Evolutionary conservation across 2,888 invertebrate species (phyloP), one percentile per base, ranked within the genome.

Genomic region (Mayetiola destructor): DNA sequence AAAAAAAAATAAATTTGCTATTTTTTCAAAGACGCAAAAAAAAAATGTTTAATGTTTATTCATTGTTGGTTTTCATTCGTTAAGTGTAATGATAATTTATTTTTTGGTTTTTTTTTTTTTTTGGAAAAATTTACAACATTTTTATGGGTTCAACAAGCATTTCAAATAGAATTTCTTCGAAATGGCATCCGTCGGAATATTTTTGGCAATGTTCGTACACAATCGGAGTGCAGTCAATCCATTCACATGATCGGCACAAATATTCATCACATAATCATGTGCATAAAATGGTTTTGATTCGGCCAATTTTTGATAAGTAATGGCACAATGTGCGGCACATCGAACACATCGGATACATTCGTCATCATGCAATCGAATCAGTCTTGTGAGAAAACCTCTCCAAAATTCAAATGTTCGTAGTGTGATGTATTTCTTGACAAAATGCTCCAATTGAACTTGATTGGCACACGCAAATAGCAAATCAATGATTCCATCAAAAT

Each of bases 101-200:
- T n/a, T n/a, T n/a, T n/a, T n/a, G n/a, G n/a, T n/a, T n/a, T n/a
- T n/a, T n/a, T n/a, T n/a, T n/a, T n/a, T n/a, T n/a, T n/a, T n/a
- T n/a, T n/a, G n/a, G n/a, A n/a, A n/a, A n/a, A n/a, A n/a, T n/a
- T n/a, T n/a, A n/a, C n/a, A n/a, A n/a, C n/a, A n/a, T n/a, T n/a
- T 32, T 32, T 12, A 32, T 9, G 32, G 12, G 32, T 12, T 9
- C 21, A 59, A 55, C 52, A 72, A 64, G 58, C 73, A 72, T 53
- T 69, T 67, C 1, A 69, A 67, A 61, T 67, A 72, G 59, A 73
- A 71, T 58, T 71, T 69, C 21, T 69, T 65, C 59, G 69, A 68
- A 56, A 72, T 68, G 16, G 72, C 70, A 64, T 71, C 71, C 59
- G 69, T 70, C 27, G 72, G 70, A 62, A 72, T 72, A 39, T 64